Base-by-base conservation (phyloP, 2,113 vertebrate species). In the Lynx canadensis region DNA sequence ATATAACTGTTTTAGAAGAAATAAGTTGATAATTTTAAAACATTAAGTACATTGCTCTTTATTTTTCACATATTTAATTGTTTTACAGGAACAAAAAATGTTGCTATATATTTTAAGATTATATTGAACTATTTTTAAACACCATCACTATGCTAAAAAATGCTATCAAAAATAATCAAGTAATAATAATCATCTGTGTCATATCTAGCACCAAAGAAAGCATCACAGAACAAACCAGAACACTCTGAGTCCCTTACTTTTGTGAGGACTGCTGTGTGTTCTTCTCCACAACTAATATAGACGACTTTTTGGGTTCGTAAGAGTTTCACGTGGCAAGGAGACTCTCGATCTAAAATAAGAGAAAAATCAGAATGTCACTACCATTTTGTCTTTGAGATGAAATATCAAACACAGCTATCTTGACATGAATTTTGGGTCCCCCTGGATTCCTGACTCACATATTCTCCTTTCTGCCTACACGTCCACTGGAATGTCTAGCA, bases 301-400 rank as follows among this genome's bases (percentile, higher is more conserved):
- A 99, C 99, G 21, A 99, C 99, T 97, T 99, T 99, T 93, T 99
- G 99, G 74, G 99, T 99, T 78, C 99, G 98, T 96, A 99, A 96
- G 96, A 99, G 99, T 96, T 99, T 99, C 97, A 99, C 99, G 7
- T 99, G 99, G 96, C 99, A 99, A 1, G 99, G 99, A 63, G 99
- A 99, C n/a, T 99, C 99, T 29, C 99, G 99, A 98, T 99, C 99
- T 99, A 98, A 38, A 76, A 91, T n/a, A 88, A 97, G n/a, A 81
- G 5, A 92, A 94, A 78, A 66, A 81, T 57, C 5, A 68, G 38
- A 68, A 73, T 19, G 55, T 91, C 52, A 80, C 21, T 74, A n/a
- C 11, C 48, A 7, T 38, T 86, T 86, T 60, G 48, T 68, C 52
- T 73, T 80, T 69, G 57, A 86, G 74, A 95, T 63, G 38, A 96